phyloP scores from a whole-genome alignment of 2,888 invertebrate species.

The Petrolisthes manimaculis region DNA sequence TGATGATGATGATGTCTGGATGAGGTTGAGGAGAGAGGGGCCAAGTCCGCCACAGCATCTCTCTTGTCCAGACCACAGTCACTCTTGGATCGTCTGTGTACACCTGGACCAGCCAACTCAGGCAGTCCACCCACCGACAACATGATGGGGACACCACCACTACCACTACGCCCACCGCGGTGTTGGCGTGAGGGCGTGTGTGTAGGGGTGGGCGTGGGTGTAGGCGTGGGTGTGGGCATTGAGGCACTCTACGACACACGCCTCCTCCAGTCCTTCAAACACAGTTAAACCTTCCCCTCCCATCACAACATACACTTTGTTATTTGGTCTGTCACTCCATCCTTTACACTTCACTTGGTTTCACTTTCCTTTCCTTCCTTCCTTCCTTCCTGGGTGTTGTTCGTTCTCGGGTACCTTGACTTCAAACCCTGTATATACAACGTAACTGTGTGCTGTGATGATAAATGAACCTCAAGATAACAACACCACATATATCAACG shows the following conservation, averaged over 20 bases:
- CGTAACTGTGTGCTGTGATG: too few species aligned
- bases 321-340: neutral
- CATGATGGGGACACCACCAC: conserved; percentile 24
- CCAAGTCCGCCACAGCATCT: conserved; percentile 27
- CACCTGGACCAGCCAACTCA: conserved; percentile 27
- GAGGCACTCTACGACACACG: neutral
- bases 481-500: too few species aligned
- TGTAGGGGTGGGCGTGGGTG: neutral
- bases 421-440: neutral
- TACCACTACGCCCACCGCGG: neutral
- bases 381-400: neutral
- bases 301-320: neutral
- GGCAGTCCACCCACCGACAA: conserved; percentile 51
- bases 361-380: neutral
- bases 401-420: neutral
- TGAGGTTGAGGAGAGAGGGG: conserved; percentile 2
- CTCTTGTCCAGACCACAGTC: conserved; percentile 59
- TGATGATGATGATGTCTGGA: neutral
- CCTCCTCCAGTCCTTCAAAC: neutral
- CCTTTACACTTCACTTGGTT: neutral
- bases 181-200: neutral
- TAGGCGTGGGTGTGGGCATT: conserved; percentile 22
- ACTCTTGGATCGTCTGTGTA: conserved; percentile 57
- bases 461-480: too few species aligned
- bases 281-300: neutral